Percentiles rank a stretch among this genome's conserved stretches.
These are phyloP conservation scores for Epinotia nisella DNA, from an alignment of 2,888 invertebrate species.

Conservation along the genomic window DNA sequence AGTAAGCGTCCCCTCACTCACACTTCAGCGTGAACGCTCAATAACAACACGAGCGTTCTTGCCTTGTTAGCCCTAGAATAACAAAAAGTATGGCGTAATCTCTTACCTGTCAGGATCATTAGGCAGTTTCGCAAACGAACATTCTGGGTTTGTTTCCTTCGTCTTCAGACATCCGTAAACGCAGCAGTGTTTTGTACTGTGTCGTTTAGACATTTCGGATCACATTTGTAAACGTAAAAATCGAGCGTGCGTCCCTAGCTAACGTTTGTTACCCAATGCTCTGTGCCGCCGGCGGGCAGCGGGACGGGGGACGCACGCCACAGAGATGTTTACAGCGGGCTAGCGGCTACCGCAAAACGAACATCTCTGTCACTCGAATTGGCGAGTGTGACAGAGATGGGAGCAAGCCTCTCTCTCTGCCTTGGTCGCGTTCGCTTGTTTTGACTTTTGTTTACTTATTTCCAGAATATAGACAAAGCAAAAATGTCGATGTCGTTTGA, in stretches of 20 bases:
- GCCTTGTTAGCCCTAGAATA: background rate
- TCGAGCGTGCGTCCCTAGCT: slow-evolving; percentile 16
- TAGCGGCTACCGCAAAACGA: background rate
- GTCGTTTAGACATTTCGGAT: background rate
- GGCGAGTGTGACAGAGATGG: background rate
- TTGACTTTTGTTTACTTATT: too few species aligned
- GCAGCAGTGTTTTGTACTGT: background rate
- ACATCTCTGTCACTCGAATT: too few species aligned
- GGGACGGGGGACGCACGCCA: slow-evolving; percentile 17
- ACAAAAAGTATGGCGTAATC: background rate
- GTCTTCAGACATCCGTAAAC: slow-evolving; percentile 16
- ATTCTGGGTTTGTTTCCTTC: slow-evolving; percentile 17
- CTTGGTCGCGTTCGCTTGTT: background rate
- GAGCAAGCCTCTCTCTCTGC: too few species aligned
- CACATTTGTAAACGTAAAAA: slow-evolving; percentile 16
- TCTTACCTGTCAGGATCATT: slow-evolving; percentile 20
- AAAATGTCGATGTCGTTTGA: too few species aligned
- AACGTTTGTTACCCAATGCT: slow-evolving; percentile 15
- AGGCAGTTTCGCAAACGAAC: slow-evolving; percentile 16
- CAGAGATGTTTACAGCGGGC: background rate
- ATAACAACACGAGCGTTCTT: too few species aligned
- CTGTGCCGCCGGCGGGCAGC: slow-evolving; percentile 2
- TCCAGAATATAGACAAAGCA: background rate
- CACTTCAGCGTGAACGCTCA: too few species aligned
- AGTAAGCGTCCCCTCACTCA: background rate